Evolutionary conservation across 2,797 vertebrate species (phyloP), one percentile per base, ranked within the genome.

Genomic region (Acanthiza pusilla): DNA sequence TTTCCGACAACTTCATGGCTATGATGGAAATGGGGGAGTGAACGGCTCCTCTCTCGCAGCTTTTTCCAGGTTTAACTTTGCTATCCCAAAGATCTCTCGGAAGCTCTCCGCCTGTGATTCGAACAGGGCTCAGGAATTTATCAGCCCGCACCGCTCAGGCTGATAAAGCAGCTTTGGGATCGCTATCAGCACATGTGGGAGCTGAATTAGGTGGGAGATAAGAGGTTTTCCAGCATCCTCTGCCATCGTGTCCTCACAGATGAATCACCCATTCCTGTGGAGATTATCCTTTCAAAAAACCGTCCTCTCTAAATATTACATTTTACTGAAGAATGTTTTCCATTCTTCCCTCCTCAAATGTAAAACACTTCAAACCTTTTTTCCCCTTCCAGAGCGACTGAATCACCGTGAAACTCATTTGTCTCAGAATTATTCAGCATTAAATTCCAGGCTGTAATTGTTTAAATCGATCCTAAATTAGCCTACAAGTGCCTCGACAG

Each of bases 401-500:
- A 93, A 50, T 42, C 91, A 83, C 58, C 67, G 10, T 36, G 91
- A 75, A 93, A 79, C 60, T 66, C n/a, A 86, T 94, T 91, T 72
- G 83, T 72, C 73, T 86, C 81, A 5, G 40, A 92, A 85, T 94
- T 76, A 70, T 84, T 96, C 84, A 15, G 32, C 71, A 7, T 91
- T 87, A 82, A 91, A 89, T 79, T 82, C 76, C 47, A 51, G n/a
- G 62, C 86, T 85, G 84, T 84, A 93, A 81, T 93, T 96, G 94
- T 75, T 85, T 50, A 73, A 95, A 92, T 94, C 91, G 70, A 86
- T 87, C 76, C 67, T 79, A 87, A 95, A 95, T 94, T 54, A 86
- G 55, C 71, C 77, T 94, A 54, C 86, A 87, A 81, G 81, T 66
- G 70, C 71, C 86, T 93, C 3, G 6, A 60, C 90, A 80, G 90